Conservation (phyloP, 92 coral and sea anemone genomes). For the Parazoanthus swiftii region DNA sequence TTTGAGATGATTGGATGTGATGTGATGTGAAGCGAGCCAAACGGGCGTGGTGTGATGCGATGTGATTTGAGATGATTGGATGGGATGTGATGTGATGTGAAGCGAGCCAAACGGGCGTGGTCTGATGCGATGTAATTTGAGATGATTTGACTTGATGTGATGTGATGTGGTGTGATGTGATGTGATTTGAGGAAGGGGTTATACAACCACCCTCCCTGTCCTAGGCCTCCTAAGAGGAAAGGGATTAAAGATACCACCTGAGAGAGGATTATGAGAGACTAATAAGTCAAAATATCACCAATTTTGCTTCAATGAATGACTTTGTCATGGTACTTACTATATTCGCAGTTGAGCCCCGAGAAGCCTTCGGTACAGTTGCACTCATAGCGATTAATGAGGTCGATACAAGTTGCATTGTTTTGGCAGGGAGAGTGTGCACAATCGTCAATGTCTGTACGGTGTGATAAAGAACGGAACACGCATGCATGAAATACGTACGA, state of each 20-base stretch:
- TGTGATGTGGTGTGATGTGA: not conserved
- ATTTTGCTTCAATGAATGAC: not conserved
- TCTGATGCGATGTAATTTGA: not conserved
- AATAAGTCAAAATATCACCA: not conserved
- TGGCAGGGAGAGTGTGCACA: constrained; percentile 59
- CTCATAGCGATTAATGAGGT: constrained; percentile 50
- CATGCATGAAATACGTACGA: constrained; percentile 17
- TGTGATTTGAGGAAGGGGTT: too few relatives aligned
- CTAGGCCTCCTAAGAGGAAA: too few relatives aligned
- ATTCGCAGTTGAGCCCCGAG: constrained; percentile 57
- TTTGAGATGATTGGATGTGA: too few relatives aligned
- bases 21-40: not conserved
- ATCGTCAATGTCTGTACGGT: constrained; percentile 57
- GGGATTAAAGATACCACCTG: too few relatives aligned
- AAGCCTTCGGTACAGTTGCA: constrained; percentile 63
- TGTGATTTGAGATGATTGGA: not conserved
- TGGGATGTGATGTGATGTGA: not conserved
- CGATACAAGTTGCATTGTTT: constrained; percentile 63
- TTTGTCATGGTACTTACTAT: constrained; percentile 26
- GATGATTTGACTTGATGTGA: not conserved
- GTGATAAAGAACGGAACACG: constrained; percentile 32
- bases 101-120: too few relatives aligned
- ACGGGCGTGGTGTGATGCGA: too few relatives aligned
- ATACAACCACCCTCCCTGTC: too few relatives aligned
- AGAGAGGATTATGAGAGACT: not conserved